Evolutionary conservation across 2,797 vertebrate genomes (phyloP).

Genomic region (Ctenochaetus hawaiiensis): DNA sequence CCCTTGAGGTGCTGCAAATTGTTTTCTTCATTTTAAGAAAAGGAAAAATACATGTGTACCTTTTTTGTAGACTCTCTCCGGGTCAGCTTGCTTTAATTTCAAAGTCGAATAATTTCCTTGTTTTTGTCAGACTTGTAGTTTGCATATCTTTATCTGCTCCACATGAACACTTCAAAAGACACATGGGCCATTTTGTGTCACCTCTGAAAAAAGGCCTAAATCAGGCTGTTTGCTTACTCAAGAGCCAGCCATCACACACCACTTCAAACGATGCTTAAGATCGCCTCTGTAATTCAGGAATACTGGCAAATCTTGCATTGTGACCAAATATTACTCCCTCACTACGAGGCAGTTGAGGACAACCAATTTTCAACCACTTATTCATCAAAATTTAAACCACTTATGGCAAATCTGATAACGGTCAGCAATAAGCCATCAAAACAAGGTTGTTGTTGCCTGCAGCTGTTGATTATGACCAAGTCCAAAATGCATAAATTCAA

Average conservation of each 20-base stretch:
- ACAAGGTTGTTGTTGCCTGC: background rate
- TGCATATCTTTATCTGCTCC: conserved; percentile 2
- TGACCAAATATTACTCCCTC: background rate
- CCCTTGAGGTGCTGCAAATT: background rate
- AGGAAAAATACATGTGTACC: background rate
- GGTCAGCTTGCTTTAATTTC: conserved; percentile 24
- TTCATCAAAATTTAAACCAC: conserved; percentile 7
- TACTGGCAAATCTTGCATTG: background rate
- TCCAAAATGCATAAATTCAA: background rate
- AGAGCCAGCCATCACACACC: background rate
- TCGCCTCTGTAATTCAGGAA: conserved; percentile 30
- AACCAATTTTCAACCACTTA: background rate
- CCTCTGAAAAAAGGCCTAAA: conserved; percentile 28
- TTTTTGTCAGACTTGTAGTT: conserved; percentile 10
- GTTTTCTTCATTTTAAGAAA: conserved; percentile 7
- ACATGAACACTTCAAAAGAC: conserved; percentile 33
- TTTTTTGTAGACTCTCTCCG: background rate
- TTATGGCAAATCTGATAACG: background rate
- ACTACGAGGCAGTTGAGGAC: conserved; percentile 4
- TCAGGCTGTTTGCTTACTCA: conserved; percentile 24
- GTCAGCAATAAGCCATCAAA: background rate
- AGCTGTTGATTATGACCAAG: background rate
- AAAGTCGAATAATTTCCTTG: background rate
- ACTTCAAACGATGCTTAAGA: conserved; percentile 30
- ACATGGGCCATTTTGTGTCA: conserved; percentile 31